Base-by-base conservation (phyloP, 2,113 vertebrate species). In the Corydoras maculifer region DNA sequence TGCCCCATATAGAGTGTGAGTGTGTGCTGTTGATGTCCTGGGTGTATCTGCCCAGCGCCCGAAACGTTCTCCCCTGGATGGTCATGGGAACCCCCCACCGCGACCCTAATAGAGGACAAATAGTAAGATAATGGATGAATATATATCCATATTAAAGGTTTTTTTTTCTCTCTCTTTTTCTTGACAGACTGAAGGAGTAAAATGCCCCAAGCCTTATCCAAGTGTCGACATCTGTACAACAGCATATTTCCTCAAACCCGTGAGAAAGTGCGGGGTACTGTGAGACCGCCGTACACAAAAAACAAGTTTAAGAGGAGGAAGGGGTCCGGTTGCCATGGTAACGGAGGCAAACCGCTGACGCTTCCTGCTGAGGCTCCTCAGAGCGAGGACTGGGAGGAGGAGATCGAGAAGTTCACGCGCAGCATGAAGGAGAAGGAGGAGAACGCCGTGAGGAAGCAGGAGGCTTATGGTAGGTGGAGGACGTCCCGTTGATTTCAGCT, bases 361-460 rank as follows among this genome's bases (percentile, higher is more conserved):
- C 30, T 9, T 5, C 18, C n/a, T 2, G 2, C 3, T 12, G 4
- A 58, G 30, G 62, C 49, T 1, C 70, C 55, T 4, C 7, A 0
- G 29, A 76, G 73, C 7, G 88, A 90, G 31, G 82, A 90, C 84
- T 90, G 90, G 89, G 88, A 86, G 58, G 63, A 63, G 14, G 88
- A 91, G 66, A 70, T 84, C 53, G 74, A 77, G 54, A 83, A 86
- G 8, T 68, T 74, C n/a, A 69, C 57, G 29, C 32, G 8, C 15
- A 31, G 9, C 4, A 49, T 9, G 14, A 53, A 70, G 5, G 35
- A 61, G 14, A 9, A 49, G 4, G 70, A 71, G 61, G 30, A 49
- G 49, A 70, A 74, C 35, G 48, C 30, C 25, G 12, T 14, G 32
- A 25, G 13, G 5, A 5, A n/a, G 5, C 15, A 67, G 35, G 69